Percentiles rank a stretch among this genome's conserved stretches.
Conservation (phyloP, 2,113 vertebrate species). For the Hypomesus transpacificus region DNA sequence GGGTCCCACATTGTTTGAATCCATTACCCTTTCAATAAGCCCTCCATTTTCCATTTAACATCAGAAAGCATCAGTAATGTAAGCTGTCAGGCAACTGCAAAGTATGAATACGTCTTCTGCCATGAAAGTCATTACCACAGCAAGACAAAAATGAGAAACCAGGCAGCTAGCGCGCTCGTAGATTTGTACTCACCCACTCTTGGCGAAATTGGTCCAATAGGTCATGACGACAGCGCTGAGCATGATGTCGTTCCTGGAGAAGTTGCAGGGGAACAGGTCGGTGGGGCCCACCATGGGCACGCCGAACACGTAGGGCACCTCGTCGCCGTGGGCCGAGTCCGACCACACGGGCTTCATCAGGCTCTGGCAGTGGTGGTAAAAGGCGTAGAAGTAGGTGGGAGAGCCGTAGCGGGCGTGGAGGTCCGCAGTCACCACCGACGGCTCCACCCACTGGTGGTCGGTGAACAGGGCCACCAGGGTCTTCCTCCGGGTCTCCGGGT, state of each 20-base stretch:
- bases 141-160: not conserved
- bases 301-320: constrained; percentile 97
- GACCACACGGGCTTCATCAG: constrained; percentile 99
- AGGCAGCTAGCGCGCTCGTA: too few species aligned
- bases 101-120: not conserved
- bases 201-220: constrained; percentile 99
- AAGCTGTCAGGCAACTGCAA: not conserved
- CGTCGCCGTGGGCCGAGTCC: constrained; percentile 93
- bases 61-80: not conserved
- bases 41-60: not conserved
- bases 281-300: constrained; percentile 96
- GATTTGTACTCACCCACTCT: constrained; percentile 87
- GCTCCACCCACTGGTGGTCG: constrained; percentile 98
- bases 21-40: not conserved
- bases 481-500: constrained; percentile 94
- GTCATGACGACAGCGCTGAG: constrained; percentile 99
- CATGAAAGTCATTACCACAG: not conserved
- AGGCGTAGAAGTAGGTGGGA: constrained; percentile 97
- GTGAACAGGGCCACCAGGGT: constrained; percentile 97
- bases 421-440: constrained; percentile 93
- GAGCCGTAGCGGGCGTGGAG: constrained; percentile 96
- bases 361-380: constrained; percentile 99
- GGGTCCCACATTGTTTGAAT: not conserved
- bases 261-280: constrained; percentile 97
- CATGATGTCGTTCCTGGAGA: constrained; percentile 98